phyloP scores from a whole-genome alignment of 2,888 invertebrate genomes.

The Drosophila pseudotalamancana region DNA sequence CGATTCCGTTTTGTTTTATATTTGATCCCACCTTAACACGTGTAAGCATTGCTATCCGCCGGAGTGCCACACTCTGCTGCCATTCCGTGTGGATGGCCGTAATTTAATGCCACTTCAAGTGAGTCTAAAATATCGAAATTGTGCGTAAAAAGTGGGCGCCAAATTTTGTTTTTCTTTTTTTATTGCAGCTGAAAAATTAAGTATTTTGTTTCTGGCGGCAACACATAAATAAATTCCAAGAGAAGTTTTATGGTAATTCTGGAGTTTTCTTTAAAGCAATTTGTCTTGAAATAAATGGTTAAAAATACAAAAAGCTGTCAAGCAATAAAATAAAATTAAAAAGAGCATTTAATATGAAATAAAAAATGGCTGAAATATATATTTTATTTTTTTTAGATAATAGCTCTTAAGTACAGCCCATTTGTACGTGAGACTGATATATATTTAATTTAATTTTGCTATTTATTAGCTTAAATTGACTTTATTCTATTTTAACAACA shows the following conservation, averaged over 20 bases:
- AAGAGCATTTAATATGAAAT: not conserved
- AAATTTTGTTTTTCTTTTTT: conserved; percentile 20
- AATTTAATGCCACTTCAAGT: conserved; percentile 63
- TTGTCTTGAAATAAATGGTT: not conserved
- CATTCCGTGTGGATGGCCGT: conserved; percentile 32
- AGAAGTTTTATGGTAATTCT: conserved; percentile 39
- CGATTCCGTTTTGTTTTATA: conserved; percentile 61
- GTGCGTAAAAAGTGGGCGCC: conserved; percentile 26
- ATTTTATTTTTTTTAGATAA: too few relatives aligned
- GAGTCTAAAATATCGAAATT: conserved; percentile 39
- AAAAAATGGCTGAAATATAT: too few relatives aligned
- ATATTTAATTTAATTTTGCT: too few relatives aligned
- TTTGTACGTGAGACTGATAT: too few relatives aligned
- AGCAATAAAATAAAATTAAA: not conserved
- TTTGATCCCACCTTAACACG: conserved; percentile 54
- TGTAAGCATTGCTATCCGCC: conserved; percentile 2
- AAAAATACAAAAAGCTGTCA: not conserved
- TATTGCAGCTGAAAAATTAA: conserved; percentile 36
- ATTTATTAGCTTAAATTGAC: too few relatives aligned
- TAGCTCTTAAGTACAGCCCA: too few relatives aligned
- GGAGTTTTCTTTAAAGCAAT: conserved; percentile 17
- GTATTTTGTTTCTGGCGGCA: conserved; percentile 30
- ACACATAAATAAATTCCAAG: conserved; percentile 40
- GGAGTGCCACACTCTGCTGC: not conserved
- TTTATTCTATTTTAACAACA: too few relatives aligned